phyloP scores from a whole-genome alignment of 1,140 invertebrate genomes.

The Brachionus asplanchnoidis region DNA sequence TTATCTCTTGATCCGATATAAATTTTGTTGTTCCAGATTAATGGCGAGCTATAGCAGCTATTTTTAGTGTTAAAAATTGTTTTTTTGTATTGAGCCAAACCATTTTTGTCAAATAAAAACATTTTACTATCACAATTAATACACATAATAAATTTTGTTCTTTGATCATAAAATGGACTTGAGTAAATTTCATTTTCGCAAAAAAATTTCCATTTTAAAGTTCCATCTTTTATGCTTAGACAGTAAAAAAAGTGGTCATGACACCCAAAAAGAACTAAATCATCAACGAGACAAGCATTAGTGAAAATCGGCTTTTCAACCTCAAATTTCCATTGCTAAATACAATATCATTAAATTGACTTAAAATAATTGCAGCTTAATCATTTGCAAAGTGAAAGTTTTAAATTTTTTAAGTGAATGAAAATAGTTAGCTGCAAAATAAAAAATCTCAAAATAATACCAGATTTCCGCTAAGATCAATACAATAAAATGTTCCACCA shows the following conservation, averaged over 20 bases:
- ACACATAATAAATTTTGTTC: background rate
- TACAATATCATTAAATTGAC: background rate
- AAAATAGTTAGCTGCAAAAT: background rate
- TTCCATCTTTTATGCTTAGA: conserved; percentile 44
- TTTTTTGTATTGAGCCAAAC: background rate
- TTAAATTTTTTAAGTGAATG: background rate
- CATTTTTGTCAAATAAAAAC: background rate
- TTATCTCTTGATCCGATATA: conserved; percentile 34
- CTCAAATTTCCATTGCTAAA: conserved; percentile 45
- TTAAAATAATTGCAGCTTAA: background rate
- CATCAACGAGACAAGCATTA: conserved; percentile 59
- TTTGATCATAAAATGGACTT: conserved; percentile 59
- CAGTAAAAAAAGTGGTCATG: conserved; percentile 60
- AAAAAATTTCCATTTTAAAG: conserved; percentile 51
- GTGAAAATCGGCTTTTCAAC: conserved; percentile 64
- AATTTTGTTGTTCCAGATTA: background rate
- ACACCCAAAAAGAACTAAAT: conserved; percentile 59
- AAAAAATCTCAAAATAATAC: conserved; percentile 39
- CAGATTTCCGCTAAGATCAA: conserved; percentile 45
- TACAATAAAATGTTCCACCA: conserved; percentile 22
- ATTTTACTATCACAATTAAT: background rate
- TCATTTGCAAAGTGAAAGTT: background rate
- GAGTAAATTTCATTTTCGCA: conserved; percentile 62
- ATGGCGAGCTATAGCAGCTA: conserved; percentile 30
- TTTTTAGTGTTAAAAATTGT: background rate